Base-by-base conservation (phyloP, 2,797 vertebrate genomes). In the Aotus griseimembra region DNA sequence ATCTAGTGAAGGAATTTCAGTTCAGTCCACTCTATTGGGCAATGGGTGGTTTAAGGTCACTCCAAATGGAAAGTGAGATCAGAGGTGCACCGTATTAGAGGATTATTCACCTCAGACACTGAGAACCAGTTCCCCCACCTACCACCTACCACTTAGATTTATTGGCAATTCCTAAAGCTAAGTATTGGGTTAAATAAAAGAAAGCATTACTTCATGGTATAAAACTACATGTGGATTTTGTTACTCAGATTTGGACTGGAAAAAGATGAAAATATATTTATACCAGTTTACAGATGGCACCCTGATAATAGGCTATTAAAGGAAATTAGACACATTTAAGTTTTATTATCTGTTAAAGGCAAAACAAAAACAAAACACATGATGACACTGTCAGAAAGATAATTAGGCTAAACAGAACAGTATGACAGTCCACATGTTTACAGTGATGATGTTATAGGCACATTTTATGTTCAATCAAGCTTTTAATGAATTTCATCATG, bases 381-480 rank as follows among this genome's bases (percentile, higher is more conserved):
- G 19, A 73, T 84, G 76, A 94, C 39, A 90, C 11, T 52, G 58
- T 90, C 80, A 83, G 83, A 93, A 91, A 95, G 61, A 92, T 19
- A 17, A 80, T 89, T 80, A 57, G 58, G 57, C 26, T 90, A 79
- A 90, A 86, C 46, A n/a, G 48, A 88, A 88, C 46, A 94, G 79
- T 57, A 72, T 44, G 75, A 50, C 36, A 55, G 77, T 44, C n/a
- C 58, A 80, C 57, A 46, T 46, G 82, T 84, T 93, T 57, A 39
- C 55, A 61, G 17, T 8, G 36, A 67, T 48, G 77, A 88, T 82
- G 41, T 24, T 73, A 50, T 80, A 67, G 52, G 39, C 58, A 88
- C 64, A 93, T 92, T 94, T 94, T 87, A 81, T 92, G 84, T 94
- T 90, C 90, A 95, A 39, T 97, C 96, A 98, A 92, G 83, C 50